phyloP scores from a whole-genome alignment of 2,888 invertebrate species.

The Lacanobia wlatinum region DNA sequence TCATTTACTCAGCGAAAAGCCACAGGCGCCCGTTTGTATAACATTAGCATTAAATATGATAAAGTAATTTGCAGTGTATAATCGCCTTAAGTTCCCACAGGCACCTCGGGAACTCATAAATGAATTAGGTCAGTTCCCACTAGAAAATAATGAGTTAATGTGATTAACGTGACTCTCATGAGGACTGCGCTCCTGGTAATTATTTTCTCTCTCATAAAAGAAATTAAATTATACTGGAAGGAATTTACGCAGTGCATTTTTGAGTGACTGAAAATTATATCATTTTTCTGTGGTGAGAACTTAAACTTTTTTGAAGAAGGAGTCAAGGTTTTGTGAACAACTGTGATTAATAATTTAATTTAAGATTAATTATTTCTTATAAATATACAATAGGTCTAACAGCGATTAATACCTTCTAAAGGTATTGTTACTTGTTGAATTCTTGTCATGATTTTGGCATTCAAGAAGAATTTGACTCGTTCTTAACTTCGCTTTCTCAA shows the following conservation, averaged over 20 bases:
- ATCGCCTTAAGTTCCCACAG: conserved; percentile 40
- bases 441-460: too few relatives aligned
- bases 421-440: too few relatives aligned
- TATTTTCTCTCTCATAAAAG: conserved; percentile 17
- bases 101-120: conserved; percentile 46
- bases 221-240: conserved; percentile 19
- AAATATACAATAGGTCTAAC: too few relatives aligned
- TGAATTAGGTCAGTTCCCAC: conserved; percentile 64
- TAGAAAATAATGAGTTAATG: conserved; percentile 59
- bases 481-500: too few relatives aligned
- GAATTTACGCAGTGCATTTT: not conserved
- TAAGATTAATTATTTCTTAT: too few relatives aligned
- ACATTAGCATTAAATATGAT: conserved; percentile 18
- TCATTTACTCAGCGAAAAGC: conserved; percentile 7
- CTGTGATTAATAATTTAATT: not conserved
- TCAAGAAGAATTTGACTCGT: too few relatives aligned
- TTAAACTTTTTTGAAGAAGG: not conserved
- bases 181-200: conserved; percentile 39
- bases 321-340: too few relatives aligned
- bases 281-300: not conserved
- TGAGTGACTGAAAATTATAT: not conserved
- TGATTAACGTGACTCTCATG: conserved; percentile 45
- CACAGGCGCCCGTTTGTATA: not conserved
- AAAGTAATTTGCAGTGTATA: conserved; percentile 32
- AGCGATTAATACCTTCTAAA: too few relatives aligned